A percentile compares a stretch with the other conserved stretches of the same genome.
Evolutionary conservation across 2,888 invertebrate genomes (phyloP).

Genomic region (Monopis laevigella): DNA sequence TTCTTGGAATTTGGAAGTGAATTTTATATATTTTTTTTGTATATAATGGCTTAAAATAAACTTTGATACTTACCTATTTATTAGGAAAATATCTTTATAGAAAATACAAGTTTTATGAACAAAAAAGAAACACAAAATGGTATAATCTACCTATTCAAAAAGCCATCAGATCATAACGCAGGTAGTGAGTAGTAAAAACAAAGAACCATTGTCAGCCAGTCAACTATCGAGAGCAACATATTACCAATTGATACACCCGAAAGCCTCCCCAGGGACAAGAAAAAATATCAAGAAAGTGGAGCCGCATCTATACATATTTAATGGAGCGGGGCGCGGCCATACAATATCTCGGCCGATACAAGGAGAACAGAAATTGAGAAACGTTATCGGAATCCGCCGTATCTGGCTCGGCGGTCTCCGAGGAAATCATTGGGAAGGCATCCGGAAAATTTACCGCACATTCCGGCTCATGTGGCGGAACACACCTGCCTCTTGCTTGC

Average conservation of each 20-base stretch:
- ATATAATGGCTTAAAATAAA: too few relatives aligned
- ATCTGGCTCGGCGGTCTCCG: slow-evolving; percentile 71
- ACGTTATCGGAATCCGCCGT: slow-evolving; percentile 64
- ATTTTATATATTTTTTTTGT: too few relatives aligned
- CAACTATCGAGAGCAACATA: slow-evolving; percentile 25
- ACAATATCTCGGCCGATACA: slow-evolving; percentile 42
- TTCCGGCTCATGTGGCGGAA: slow-evolving; percentile 55
- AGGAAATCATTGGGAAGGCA: slow-evolving; percentile 83
- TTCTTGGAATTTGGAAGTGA: too few relatives aligned
- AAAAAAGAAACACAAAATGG: too few relatives aligned
- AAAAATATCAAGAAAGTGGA: slow-evolving; percentile 37
- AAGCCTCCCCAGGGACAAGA: slow-evolving; percentile 39
- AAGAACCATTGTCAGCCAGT: slow-evolving; percentile 8
- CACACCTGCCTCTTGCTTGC: slow-evolving; percentile 48
- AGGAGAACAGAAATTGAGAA: slow-evolving; percentile 55
- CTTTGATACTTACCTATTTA: too few relatives aligned
- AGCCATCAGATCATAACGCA: background rate
- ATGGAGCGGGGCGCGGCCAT: slow-evolving; percentile 40
- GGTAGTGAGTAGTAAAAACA: background rate
- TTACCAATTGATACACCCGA: slow-evolving; percentile 50
- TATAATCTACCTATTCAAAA: too few relatives aligned
- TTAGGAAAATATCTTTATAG: too few relatives aligned
- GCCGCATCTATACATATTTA: slow-evolving; percentile 30
- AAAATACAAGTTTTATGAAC: too few relatives aligned
- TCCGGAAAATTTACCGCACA: slow-evolving; percentile 72